phyloP scores from a whole-genome alignment of 2,113 vertebrate species.

The Enhydra lutris region DNA sequence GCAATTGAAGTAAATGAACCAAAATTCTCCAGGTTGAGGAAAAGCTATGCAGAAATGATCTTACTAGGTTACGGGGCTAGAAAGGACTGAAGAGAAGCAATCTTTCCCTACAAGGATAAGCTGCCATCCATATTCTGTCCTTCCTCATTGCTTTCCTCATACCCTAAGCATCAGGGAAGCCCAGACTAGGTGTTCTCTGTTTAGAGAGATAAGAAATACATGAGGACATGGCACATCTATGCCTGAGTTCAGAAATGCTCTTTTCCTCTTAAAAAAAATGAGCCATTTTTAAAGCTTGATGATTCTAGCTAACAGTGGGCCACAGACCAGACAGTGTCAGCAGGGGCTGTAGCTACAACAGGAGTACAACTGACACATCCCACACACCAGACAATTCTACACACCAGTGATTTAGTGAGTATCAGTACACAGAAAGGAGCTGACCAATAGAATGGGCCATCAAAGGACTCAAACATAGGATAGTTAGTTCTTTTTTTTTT shows the following conservation, averaged over 20 bases:
- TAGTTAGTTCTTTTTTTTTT: neutral
- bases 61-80: neutral
- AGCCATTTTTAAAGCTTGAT: neutral
- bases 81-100: neutral
- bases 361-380: neutral
- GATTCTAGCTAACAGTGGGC: neutral
- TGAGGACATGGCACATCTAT: neutral
- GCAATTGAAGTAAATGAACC: neutral
- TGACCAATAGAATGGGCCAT: neutral
- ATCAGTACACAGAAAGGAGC: neutral
- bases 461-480: neutral
- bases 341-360: neutral
- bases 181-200: neutral
- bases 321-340: neutral
- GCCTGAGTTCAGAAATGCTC: slow-evolving; percentile 13
- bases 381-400: neutral
- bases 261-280: slow-evolving; percentile 35
- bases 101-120: neutral
- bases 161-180: neutral
- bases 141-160: neutral
- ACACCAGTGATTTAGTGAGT: neutral
- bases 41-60: neutral
- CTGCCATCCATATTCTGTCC: neutral
- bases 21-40: neutral
- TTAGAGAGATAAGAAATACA: neutral